Evolutionary conservation across 2,888 invertebrate species (phyloP), one percentile per base, ranked within the genome.

Genomic region (Lamellibrachia columna): DNA sequence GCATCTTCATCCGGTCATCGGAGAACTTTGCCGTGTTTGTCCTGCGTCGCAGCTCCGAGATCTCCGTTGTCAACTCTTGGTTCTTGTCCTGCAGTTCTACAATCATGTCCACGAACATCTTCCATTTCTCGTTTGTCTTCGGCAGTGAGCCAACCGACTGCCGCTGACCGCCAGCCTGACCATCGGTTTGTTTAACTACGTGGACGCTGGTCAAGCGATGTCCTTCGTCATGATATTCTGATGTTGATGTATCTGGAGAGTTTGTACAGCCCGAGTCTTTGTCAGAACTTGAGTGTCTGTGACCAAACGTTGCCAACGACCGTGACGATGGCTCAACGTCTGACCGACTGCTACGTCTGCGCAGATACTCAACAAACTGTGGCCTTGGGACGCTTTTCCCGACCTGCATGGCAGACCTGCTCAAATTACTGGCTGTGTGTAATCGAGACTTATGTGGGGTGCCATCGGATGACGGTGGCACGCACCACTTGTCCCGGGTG

Each of bases 71-170:
- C 91, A 93, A 90, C 58, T 92, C n/a, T 52, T 93, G 93, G 90
- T 93, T 93, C 92, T 92, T 92, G 60, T 93, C 92, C 75, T 93
- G 93, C 15, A 93, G 91, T 22, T 93, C 93, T 6, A 93, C 92
- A 28, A 93, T 92, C 90, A 93, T 93, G 91, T 92, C 93, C 15
- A 93, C 93, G 52, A 93, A 91, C 53, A 91, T 58, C 90, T 93
- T 92, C 92, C 93, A 93, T 90, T 93, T 93, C 90, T 93, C 93
- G 52, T 58, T 90, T 52, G 58, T 91, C 58, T 55, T 92, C 4
- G 53, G 15, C 75, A 28, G 15, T n/a, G 75, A 75, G 22, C 75
- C 75, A n/a, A 75, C 75, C 75, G 75, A 75, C 75, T 22, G 75
- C 6, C 75, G 75, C 22, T 75, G 15, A 11, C 75, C 75, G 75